phyloP scores from a whole-genome alignment of 2,113 vertebrate genomes.

The Motacilla tschutschensis region DNA sequence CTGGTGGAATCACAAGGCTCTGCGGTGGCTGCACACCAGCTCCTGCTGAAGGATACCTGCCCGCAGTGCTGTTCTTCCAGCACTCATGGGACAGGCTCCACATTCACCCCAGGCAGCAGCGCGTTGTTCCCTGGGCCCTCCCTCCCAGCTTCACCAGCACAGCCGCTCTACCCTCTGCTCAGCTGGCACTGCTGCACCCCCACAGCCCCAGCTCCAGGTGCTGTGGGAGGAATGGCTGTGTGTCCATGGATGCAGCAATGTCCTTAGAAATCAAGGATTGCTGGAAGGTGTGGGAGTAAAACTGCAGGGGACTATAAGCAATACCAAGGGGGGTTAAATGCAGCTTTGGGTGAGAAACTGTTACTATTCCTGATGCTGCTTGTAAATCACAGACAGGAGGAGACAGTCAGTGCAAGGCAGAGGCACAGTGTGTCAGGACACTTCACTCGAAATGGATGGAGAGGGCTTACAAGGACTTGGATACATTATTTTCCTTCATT shows the following conservation, averaged over 20 bases:
- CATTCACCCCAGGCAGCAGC: not conserved
- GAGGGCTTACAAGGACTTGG: not conserved
- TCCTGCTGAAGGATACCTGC: not conserved
- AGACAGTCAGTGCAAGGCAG: not conserved
- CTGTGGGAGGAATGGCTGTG: fast-evolving
- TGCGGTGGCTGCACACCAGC: fast-evolving
- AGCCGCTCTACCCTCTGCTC: not conserved
- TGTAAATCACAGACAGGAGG: not conserved
- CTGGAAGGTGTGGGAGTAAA: not conserved
- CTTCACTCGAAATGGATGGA: not conserved
- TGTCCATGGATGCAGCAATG: fast-evolving
- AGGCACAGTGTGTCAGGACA: fast-evolving
- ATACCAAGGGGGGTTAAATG: not conserved
- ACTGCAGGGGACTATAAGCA: not conserved
- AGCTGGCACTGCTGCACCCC: not conserved
- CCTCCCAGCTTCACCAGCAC: not conserved
- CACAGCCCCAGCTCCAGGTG: not conserved
- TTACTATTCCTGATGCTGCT: not conserved
- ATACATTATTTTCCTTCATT: not conserved
- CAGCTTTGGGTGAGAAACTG: not conserved
- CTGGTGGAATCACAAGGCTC: fast-evolving
- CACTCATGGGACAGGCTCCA: fast-evolving
- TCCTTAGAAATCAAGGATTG: not conserved
- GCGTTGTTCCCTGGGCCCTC: fast-evolving
- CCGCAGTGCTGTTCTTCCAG: not conserved